A percentile compares a stretch with the other conserved stretches of the same genome.
These are phyloP conservation scores for Leptodactylus fallax DNA, from an alignment of 2,797 vertebrate species.

Conservation along the genomic window DNA sequence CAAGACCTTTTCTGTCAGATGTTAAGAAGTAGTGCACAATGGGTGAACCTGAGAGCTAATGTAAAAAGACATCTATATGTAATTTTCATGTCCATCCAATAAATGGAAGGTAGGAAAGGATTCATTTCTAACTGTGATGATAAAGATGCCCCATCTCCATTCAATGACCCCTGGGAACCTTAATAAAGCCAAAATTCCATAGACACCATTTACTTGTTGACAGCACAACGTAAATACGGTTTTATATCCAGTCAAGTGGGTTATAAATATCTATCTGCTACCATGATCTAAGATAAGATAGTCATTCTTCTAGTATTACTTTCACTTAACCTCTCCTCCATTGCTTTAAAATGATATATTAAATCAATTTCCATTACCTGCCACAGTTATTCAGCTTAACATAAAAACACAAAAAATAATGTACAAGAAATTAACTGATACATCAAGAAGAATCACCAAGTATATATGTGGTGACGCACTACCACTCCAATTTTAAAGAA, in stretches of 20 bases:
- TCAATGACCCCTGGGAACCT: constrained; percentile 36
- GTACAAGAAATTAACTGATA: background rate
- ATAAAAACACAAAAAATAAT: background rate
- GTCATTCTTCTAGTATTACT: constrained; percentile 18
- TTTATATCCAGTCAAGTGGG: constrained; percentile 34
- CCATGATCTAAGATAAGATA: constrained; percentile 34
- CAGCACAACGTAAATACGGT: constrained; percentile 42
- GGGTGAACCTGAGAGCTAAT: constrained; percentile 38
- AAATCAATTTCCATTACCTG: constrained; percentile 10
- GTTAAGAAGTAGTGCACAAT: constrained; percentile 12
- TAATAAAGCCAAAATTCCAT: constrained; percentile 6
- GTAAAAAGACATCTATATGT: constrained; percentile 51
- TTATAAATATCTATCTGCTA: constrained; percentile 18
- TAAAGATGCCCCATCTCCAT: constrained; percentile 22
- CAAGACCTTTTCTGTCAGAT: constrained; percentile 56
- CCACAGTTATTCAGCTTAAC: background rate
- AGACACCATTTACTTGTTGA: constrained; percentile 38
- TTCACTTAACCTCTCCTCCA: constrained; percentile 11
- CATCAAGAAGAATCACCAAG: background rate
- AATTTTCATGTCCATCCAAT: constrained; percentile 41
- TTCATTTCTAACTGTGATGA: constrained; percentile 40
- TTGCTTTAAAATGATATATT: constrained; percentile 11
- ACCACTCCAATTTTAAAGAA: background rate
- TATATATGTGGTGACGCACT: background rate
- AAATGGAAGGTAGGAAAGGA: constrained; percentile 29